Evolutionary conservation across 2,888 invertebrate species (phyloP).

Genomic region (Tortrix viridana): DNA sequence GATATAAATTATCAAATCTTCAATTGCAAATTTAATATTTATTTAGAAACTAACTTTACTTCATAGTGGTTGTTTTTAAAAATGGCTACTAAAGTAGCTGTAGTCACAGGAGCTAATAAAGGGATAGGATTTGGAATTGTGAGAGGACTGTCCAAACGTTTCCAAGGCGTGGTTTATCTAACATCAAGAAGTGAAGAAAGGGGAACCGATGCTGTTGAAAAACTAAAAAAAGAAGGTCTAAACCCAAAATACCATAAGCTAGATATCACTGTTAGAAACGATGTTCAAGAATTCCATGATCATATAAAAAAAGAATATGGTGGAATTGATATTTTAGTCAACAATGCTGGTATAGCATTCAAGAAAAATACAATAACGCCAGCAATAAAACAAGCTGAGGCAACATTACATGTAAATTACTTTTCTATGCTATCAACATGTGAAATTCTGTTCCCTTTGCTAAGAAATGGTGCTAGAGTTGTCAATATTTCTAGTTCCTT

Average conservation of each 20-base stretch:
- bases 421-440: conserved; percentile 86
- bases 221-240: conserved; percentile 82
- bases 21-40: conserved; percentile 1
- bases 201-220: conserved; percentile 59
- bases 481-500: conserved; percentile 89
- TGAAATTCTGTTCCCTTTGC: conserved; percentile 87
- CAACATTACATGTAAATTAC: conserved; percentile 88
- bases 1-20: conserved; percentile 1
- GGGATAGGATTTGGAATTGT: conserved; percentile 89
- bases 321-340: conserved; percentile 89
- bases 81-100: conserved; percentile 59
- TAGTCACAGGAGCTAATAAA: conserved; percentile 89
- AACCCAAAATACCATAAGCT: conserved; percentile 86
- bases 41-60: conserved; percentile 6
- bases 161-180: conserved; percentile 88
- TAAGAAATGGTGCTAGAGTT: conserved; percentile 88
- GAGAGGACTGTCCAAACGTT: conserved; percentile 87
- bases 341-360: conserved; percentile 90
- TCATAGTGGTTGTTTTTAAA: conserved; percentile 1
- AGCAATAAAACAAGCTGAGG: conserved; percentile 87
- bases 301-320: conserved; percentile 85
- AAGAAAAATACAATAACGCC: conserved; percentile 85
- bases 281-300: conserved; percentile 84
- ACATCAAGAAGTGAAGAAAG: conserved; percentile 86
- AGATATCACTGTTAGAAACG: conserved; percentile 86